A percentile compares a stretch with the other conserved stretches of the same genome.
These are phyloP conservation scores for Baryphthengus martii DNA, from an alignment of 2,113 vertebrate genomes.

Conservation along the genomic window DNA sequence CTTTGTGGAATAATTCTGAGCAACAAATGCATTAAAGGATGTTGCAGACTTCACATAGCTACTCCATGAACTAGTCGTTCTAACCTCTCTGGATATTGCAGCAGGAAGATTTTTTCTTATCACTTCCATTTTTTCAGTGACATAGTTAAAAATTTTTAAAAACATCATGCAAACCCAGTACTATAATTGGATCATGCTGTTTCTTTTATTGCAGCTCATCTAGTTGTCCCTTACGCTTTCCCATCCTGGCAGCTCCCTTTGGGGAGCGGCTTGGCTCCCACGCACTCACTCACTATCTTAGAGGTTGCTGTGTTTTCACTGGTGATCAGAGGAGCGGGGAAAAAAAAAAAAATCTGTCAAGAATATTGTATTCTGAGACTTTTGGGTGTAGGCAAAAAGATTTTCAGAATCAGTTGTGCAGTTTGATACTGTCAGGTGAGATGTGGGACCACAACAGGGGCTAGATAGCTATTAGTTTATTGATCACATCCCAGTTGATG, in stretches of 20 bases:
- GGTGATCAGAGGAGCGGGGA: not conserved
- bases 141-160: not conserved
- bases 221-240: not conserved
- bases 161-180: not conserved
- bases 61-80: not conserved
- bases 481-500: accelerated
- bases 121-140: not conserved
- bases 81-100: not conserved
- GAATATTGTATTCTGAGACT: not conserved
- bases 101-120: not conserved
- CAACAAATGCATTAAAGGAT: not conserved
- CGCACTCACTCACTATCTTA: not conserved
- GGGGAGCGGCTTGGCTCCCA: not conserved
- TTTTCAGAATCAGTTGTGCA: not conserved
- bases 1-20: not conserved
- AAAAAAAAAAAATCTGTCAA: not conserved
- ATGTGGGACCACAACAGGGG: not conserved
- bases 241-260: not conserved
- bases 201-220: not conserved
- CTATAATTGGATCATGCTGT: not conserved
- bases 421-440: not conserved
- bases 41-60: not conserved
- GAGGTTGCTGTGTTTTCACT: not conserved
- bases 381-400: not conserved
- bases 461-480: not conserved